These are phyloP conservation scores for Andrena trimmerana DNA, from an alignment of 2,888 invertebrate genomes.

Conservation along the genomic window DNA sequence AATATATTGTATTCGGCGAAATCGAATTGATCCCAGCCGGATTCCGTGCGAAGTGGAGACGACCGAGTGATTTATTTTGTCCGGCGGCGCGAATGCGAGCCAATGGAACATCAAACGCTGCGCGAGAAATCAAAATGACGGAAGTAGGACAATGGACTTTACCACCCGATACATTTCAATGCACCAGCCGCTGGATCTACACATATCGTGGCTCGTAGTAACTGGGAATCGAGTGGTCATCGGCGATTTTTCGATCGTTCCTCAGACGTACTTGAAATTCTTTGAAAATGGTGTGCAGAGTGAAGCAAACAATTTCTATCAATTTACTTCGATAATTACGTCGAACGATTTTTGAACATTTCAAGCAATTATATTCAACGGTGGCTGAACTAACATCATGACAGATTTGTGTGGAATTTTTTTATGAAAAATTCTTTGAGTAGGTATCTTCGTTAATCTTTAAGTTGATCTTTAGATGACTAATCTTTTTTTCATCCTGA, in stretches of 20 bases:
- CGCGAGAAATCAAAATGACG: slow-evolving; percentile 68
- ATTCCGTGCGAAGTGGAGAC: slow-evolving; percentile 63
- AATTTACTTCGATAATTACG: too few species aligned
- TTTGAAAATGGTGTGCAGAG: neutral
- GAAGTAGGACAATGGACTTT: slow-evolving; percentile 68
- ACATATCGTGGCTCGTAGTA: slow-evolving; percentile 1
- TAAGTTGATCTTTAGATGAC: too few species aligned
- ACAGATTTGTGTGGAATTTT: too few species aligned
- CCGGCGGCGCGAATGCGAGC: slow-evolving; percentile 43
- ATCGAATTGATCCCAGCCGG: slow-evolving; percentile 64
- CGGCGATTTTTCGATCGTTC: neutral
- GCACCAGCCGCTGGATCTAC: slow-evolving; percentile 5
- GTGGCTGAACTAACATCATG: too few species aligned
- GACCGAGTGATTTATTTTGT: slow-evolving; percentile 68
- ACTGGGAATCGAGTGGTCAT: slow-evolving; percentile 1
- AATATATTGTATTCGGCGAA: slow-evolving; percentile 55
- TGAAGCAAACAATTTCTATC: too few species aligned
- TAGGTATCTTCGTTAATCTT: too few species aligned
- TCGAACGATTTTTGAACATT: too few species aligned
- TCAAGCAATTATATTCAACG: too few species aligned
- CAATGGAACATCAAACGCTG: slow-evolving; percentile 67
- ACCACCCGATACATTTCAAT: slow-evolving; percentile 48
- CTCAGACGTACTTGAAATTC: neutral
- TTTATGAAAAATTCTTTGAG: too few species aligned
- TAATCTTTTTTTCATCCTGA: too few species aligned